Percentiles rank a stretch among this genome's conserved stretches.
Evolutionary conservation across 1,140 invertebrate genomes (phyloP).

Genomic region (Drosophila saltans): DNA sequence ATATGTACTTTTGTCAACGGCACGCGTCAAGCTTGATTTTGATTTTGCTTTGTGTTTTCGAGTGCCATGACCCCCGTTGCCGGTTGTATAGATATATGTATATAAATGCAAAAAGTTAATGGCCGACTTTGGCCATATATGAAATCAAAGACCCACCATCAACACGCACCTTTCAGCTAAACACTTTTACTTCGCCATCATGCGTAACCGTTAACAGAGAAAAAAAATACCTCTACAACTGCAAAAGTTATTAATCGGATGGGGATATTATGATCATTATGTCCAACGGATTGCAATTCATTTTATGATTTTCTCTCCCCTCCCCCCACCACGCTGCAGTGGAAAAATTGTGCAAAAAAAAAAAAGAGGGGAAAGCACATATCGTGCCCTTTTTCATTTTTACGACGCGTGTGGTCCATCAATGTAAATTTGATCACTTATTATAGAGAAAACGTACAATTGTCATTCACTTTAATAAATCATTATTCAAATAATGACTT

Average conservation of each 20-base stretch:
- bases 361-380: background rate
- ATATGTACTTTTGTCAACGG: conserved; percentile 8
- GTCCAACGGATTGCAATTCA: background rate
- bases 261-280: conserved; percentile 10
- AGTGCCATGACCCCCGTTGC: conserved; percentile 13
- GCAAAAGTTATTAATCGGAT: background rate
- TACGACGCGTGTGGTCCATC: background rate
- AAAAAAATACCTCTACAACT: conserved; percentile 12
- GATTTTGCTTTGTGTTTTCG: background rate
- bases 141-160: conserved; percentile 36
- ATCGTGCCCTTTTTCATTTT: background rate
- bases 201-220: conserved; percentile 50
- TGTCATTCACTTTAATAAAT: background rate
- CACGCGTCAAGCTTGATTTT: conserved; percentile 31
- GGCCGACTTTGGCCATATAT: conserved; percentile 24
- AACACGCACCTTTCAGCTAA: conserved; percentile 62
- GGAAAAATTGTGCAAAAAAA: background rate
- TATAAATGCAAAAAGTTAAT: conserved; percentile 44
- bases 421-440: background rate
- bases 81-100: background rate
- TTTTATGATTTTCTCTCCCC: background rate
- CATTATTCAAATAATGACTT: background rate
- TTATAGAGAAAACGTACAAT: background rate
- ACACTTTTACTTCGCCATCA: conserved; percentile 70
- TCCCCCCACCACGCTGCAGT: background rate